These are phyloP conservation scores for Anas platyrhynchos DNA, from an alignment of 2,113 vertebrate species.

Conservation along the genomic window DNA sequence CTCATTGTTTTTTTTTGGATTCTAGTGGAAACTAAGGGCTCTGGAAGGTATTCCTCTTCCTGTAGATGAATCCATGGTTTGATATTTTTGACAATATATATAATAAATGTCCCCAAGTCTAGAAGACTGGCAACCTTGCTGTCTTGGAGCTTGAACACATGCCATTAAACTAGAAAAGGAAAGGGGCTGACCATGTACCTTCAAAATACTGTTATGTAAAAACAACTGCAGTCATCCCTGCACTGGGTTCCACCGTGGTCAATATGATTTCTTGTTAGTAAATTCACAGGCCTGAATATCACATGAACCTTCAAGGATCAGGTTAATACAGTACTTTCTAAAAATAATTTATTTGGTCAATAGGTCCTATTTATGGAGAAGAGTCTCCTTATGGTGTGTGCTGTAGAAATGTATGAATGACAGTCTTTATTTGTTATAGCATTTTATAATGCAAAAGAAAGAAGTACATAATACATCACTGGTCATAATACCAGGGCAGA, in stretches of 20 bases:
- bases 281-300: not conserved
- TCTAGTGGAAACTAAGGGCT: not conserved
- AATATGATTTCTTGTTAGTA: not conserved
- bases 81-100: not conserved
- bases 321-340: not conserved
- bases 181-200: not conserved
- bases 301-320: accelerated
- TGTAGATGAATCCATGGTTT: not conserved
- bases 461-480: not conserved
- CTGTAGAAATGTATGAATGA: not conserved
- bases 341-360: not conserved
- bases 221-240: not conserved
- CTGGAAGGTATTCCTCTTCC: not conserved
- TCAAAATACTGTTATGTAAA: not conserved
- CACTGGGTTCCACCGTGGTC: not conserved
- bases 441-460: not conserved
- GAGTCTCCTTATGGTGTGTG: not conserved
- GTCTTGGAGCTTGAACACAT: not conserved
- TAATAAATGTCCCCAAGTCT: not conserved
- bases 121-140: not conserved
- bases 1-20: not conserved
- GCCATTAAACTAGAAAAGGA: not conserved
- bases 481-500: not conserved
- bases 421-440: not conserved
- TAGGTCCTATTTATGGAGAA: not conserved